Base-by-base conservation (phyloP, 2,797 vertebrate genomes). In the Myripristis jacobus region DNA sequence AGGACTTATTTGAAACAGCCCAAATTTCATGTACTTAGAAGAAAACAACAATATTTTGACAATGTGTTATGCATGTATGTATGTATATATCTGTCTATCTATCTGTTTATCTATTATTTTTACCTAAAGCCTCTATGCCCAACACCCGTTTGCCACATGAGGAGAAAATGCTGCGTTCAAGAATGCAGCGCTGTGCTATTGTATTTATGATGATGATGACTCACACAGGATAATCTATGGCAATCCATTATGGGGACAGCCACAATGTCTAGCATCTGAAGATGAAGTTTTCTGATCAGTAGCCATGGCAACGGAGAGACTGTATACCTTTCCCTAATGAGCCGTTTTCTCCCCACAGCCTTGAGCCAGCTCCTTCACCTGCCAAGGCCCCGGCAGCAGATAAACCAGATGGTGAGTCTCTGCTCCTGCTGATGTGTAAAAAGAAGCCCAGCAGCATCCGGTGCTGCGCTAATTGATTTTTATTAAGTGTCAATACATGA, bases 371-470 rank as follows among this genome's bases (percentile, higher is more conserved):
- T 83, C 78, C 81, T 54, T 92, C 87, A 88, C 91, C 91, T 87
- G 85, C 89, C 83, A 91, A 88, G 85, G 75, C 82, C 85, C 91
- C 88, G 81, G 83, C 91, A 71, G 91, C 84, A 65, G 89, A 91
- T 75, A 92, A 92, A 91, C 89, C 92, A 83, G 93, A 93, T 87
- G 91, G 92, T 93, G 85, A 92, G 92, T 92, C 76, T 84, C 57
- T 85, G 80, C 79, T 78, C 79, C 82, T 73, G 83, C 83, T 88
- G 86, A 67, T 82, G 82, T 38, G 21, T 83, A 56, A 81, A 86
- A 79, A 73, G 62, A 77, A 70, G 1, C 75, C 54, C 77, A 76
- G 81, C 82, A 86, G 76, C 66, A 66, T 75, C 82, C 72, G 76
- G 75, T 22, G 51, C 59, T 84, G 73, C 34, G 70, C 78, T 88